Base-by-base conservation (phyloP, 2,113 vertebrate genomes). In the Anguilla rostrata region DNA sequence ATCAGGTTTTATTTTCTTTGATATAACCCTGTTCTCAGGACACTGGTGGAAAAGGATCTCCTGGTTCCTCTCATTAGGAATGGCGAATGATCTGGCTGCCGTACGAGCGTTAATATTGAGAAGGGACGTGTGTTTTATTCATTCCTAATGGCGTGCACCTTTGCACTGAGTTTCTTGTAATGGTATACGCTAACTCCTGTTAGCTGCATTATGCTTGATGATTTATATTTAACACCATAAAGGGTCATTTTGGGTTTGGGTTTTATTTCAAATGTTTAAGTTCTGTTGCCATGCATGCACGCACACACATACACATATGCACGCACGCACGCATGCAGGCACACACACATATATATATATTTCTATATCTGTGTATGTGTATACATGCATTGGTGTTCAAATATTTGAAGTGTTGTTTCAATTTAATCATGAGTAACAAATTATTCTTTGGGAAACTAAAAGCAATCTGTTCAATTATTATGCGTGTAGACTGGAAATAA, bases 171-270 rank as follows among this genome's bases (percentile, higher is more conserved):
- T n/a, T n/a, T 71, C 20, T 71, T 71, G 15, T 18, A 16, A 60
- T 60, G 57, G 12, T 60, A 60, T 46, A 9, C 9, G 43, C 43
- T 46, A 46, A 14, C 1, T 20, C 34, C 34, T 34, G 34, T 9
- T 15, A 60, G 57, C 57, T 60, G 57, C 0, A 14, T 20, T 60
- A 60, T 60, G 18, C 15, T 60, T 60, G 22, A 22, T 78, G 56
- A 88, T 86, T 89, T 83, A 39, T 86, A 85, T 88, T 85, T 88
- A 29, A n/a, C 14, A 60, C 18, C 18, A 20, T 60, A 18, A 60
- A 60, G 3, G 14, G 57, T 60, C 18, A 14, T 60, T 20, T 60
- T 60, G 57, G 57, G 3, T 60, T 20, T 2, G 18, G 16, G 3
- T 15, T 18, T 56, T 15, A 56, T 1, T 15, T 56, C 9, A 56